A percentile compares a stretch with the other conserved stretches of the same genome.
These are phyloP conservation scores for Drosophila bipectinata DNA, from an alignment of 1,140 invertebrate genomes.

Conservation along the genomic window DNA sequence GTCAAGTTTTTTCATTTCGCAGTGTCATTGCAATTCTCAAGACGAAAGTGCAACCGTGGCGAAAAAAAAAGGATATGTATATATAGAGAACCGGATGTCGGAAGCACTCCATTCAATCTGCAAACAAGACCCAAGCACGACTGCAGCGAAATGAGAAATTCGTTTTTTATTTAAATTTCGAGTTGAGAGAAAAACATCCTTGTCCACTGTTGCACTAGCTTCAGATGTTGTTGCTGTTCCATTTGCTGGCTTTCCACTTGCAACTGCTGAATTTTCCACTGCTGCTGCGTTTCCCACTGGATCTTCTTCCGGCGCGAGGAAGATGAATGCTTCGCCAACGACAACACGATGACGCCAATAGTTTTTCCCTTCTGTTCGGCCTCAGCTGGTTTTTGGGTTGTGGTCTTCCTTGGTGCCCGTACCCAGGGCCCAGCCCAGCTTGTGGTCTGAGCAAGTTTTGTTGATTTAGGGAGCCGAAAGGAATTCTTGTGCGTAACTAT, in stretches of 20 bases:
- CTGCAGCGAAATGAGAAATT: constrained; percentile 72
- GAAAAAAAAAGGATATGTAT: constrained; percentile 14
- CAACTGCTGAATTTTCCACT: constrained; percentile 34
- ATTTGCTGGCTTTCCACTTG: constrained; percentile 11
- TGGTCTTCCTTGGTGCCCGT: neutral
- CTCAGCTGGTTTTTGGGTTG: constrained; percentile 12
- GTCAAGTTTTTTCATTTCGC: constrained; percentile 53
- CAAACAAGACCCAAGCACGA: constrained; percentile 55
- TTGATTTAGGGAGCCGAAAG: constrained; percentile 35
- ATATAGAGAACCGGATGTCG: constrained; percentile 57
- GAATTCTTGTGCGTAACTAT: constrained; percentile 20
- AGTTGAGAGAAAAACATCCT: constrained; percentile 54
- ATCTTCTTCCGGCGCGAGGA: constrained; percentile 79
- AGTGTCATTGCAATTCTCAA: constrained; percentile 59
- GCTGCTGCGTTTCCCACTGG: constrained; percentile 69
- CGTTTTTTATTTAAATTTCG: constrained; percentile 77
- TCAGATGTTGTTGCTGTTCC: neutral
- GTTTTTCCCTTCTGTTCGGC: constrained; percentile 52
- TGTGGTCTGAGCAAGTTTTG: constrained; percentile 37
- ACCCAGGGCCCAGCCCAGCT: constrained; percentile 16
- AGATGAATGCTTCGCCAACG: constrained; percentile 81
- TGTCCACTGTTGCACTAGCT: constrained; percentile 23
- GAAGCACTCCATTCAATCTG: constrained; percentile 82
- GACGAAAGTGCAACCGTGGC: constrained; percentile 70
- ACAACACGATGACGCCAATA: constrained; percentile 81